Conservation (phyloP, 2,113 vertebrate species). For the Ictalurus furcatus region DNA sequence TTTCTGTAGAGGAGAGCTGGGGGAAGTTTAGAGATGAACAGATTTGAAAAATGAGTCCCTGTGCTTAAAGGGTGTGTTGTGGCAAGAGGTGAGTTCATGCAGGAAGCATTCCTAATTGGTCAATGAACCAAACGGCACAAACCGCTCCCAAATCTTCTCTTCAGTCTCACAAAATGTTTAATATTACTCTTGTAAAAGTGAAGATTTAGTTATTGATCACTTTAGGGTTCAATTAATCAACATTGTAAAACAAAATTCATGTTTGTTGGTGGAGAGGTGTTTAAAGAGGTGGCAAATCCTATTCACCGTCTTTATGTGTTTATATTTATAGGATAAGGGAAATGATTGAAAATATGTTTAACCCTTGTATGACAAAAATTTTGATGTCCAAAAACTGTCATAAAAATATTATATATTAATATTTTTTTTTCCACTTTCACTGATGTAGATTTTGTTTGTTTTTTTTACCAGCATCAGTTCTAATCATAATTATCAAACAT, state of each 20-base stretch:
- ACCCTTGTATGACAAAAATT: not conserved
- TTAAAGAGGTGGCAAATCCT: not conserved
- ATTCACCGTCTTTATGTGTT: not conserved
- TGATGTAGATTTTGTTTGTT: too few species aligned
- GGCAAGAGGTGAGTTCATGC: conserved; percentile 9
- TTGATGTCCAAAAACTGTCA: too few species aligned
- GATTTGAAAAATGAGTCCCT: conserved; percentile 34
- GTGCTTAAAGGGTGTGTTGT: conserved; percentile 33
- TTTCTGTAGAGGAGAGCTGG: conserved; percentile 23
- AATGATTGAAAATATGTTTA: not conserved
- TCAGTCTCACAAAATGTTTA: not conserved
- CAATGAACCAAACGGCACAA: conserved; percentile 3
- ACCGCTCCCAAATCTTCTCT: not conserved
- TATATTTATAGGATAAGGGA: not conserved
- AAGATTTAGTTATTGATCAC: not conserved
- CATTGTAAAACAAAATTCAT: not conserved
- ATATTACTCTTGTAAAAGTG: not conserved
- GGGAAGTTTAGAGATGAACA: conserved; percentile 32
- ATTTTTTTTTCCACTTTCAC: too few species aligned
- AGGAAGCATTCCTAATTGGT: conserved; percentile 30
- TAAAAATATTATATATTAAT: too few species aligned
- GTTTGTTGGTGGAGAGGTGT: not conserved
- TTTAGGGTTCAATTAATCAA: not conserved
- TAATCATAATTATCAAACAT: too few species aligned
- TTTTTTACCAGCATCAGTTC: too few species aligned